Percentiles rank a stretch among this genome's conserved stretches.
These are phyloP conservation scores for Xenentodon cancila DNA, from an alignment of 2,797 vertebrate species.

Conservation along the genomic window DNA sequence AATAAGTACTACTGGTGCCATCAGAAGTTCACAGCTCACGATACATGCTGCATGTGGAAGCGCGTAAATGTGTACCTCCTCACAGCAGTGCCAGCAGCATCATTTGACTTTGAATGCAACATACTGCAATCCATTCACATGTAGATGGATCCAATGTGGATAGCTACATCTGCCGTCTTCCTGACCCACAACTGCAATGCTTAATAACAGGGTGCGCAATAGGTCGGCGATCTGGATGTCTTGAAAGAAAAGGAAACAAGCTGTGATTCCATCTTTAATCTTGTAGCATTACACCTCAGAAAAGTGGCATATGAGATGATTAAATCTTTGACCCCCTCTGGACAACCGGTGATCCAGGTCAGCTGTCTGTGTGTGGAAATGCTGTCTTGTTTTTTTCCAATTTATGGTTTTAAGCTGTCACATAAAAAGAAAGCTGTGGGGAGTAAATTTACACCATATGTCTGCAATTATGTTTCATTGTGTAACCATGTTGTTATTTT, in stretches of 20 bases:
- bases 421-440: background rate
- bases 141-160: slow-evolving; percentile 25
- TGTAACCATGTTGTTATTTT: too few relatives aligned
- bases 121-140: slow-evolving; percentile 39
- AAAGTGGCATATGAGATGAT: slow-evolving; percentile 36
- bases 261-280: slow-evolving; percentile 39
- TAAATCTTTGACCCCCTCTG: slow-evolving; percentile 34
- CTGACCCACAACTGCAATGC: slow-evolving; percentile 12
- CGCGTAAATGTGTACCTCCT: slow-evolving; percentile 45
- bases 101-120: slow-evolving; percentile 40
- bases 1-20: slow-evolving; percentile 57
- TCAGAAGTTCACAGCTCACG: slow-evolving; percentile 47
- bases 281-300: slow-evolving; percentile 26
- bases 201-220: slow-evolving; percentile 49
- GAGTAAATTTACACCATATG: background rate
- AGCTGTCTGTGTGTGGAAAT: slow-evolving; percentile 5
- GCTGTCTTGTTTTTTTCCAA: background rate
- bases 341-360: slow-evolving; percentile 26
- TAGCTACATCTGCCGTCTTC: slow-evolving; percentile 37
- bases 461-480: too few relatives aligned
- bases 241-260: slow-evolving; percentile 24
- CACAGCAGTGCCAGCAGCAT: slow-evolving; percentile 31
- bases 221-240: slow-evolving; percentile 41
- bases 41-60: slow-evolving; percentile 36
- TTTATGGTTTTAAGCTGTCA: background rate